Evolutionary conservation across 2,797 vertebrate species (phyloP).

Genomic region (Phalanger gymnotis): DNA sequence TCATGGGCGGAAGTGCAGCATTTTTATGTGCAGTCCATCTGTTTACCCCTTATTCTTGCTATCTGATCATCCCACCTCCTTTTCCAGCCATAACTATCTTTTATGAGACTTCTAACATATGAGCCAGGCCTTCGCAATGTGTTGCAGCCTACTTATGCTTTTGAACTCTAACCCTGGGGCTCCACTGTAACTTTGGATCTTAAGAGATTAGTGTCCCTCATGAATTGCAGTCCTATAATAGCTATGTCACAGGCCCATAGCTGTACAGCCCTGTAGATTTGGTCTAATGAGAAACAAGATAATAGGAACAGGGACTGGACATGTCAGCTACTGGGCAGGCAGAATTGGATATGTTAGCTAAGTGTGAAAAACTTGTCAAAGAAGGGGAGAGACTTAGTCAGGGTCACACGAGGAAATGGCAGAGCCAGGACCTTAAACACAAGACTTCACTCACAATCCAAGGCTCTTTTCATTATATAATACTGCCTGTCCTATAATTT

Average conservation of each 20-base stretch:
- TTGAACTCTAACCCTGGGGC: not conserved
- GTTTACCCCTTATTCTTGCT: too few species aligned
- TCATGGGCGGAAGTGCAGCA: too few species aligned
- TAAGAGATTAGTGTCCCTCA: not conserved
- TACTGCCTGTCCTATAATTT: not conserved
- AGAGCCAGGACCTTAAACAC: not conserved
- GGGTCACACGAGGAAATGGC: not conserved
- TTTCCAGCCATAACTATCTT: too few species aligned
- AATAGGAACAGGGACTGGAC: not conserved
- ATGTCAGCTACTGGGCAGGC: not conserved
- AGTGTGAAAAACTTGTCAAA: not conserved
- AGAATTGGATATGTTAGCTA: not conserved
- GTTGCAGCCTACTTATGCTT: not conserved
- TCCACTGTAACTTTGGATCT: not conserved
- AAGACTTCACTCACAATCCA: not conserved
- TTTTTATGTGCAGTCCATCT: too few species aligned
- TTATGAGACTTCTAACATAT: too few species aligned
- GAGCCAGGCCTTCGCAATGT: not conserved
- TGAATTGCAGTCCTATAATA: not conserved
- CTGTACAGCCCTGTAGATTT: not conserved
- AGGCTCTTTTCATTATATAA: too few species aligned
- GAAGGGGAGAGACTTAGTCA: not conserved
- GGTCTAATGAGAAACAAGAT: not conserved
- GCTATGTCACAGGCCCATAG: not conserved
- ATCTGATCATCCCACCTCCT: too few species aligned